Conservation (phyloP, 2,888 invertebrate genomes). For the Plemyria rubiginata region DNA sequence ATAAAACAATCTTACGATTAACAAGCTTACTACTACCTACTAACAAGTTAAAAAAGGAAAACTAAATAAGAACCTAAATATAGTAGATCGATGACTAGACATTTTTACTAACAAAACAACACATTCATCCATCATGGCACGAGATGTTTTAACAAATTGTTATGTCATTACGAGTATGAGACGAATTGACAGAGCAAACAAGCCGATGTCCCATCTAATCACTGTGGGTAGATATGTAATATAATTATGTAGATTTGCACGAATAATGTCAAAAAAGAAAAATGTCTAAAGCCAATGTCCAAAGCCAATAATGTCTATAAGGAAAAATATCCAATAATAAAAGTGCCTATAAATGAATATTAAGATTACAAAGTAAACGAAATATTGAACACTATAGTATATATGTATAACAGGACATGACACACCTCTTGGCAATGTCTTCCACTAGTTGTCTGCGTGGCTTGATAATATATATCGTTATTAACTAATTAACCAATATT, state of each 20-base stretch:
- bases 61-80: too few relatives aligned
- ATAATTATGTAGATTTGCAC: too few relatives aligned
- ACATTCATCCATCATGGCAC: neutral
- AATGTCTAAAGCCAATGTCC: too few relatives aligned
- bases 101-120: neutral
- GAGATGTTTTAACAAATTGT: neutral
- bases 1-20: too few relatives aligned
- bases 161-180: neutral
- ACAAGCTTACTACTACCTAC: too few relatives aligned
- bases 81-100: neutral
- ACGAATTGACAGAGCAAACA: neutral
- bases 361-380: neutral
- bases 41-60: too few relatives aligned
- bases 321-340: too few relatives aligned
- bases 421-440: constrained; percentile 50
- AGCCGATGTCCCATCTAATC: too few relatives aligned
- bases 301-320: too few relatives aligned
- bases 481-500: constrained; percentile 36
- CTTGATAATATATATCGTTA: constrained; percentile 42
- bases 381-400: neutral
- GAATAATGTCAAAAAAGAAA: too few relatives aligned
- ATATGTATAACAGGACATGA: constrained; percentile 39
- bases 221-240: too few relatives aligned
- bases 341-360: too few relatives aligned
- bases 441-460: constrained; percentile 48